A percentile compares a stretch with the other conserved stretches of the same genome.
Evolutionary conservation across 35 echinoderm and acorn worm genomes (phyloP).

Genomic region (Apostichopus japonicus): DNA sequence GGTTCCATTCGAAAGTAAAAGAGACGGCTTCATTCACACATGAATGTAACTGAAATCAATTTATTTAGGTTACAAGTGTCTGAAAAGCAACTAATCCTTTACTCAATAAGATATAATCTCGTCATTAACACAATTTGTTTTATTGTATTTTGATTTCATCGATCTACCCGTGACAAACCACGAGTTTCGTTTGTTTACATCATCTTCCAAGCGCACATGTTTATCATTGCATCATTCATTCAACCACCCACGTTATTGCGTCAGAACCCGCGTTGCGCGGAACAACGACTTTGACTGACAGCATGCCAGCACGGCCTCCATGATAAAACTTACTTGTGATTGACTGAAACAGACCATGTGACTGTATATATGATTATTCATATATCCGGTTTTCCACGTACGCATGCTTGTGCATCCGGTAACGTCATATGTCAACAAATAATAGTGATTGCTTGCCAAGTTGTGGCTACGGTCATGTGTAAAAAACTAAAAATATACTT

Average conservation of each 20-base stretch:
- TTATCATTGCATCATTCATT: slow-evolving; percentile 39
- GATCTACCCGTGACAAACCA: too few relatives aligned
- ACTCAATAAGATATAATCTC: too few relatives aligned
- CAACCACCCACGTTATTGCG: slow-evolving; percentile 22
- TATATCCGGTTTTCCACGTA: background rate
- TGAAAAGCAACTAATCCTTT: too few relatives aligned
- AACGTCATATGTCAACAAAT: background rate
- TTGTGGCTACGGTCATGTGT: too few relatives aligned
- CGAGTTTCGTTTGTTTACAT: slow-evolving; percentile 16
- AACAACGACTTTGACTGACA: slow-evolving; percentile 12
- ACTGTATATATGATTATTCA: background rate
- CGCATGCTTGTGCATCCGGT: background rate
- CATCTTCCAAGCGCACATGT: slow-evolving; percentile 5
- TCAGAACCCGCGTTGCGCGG: background rate
- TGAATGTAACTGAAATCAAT: too few relatives aligned
- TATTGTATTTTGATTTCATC: too few relatives aligned
- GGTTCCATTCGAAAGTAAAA: too few relatives aligned
- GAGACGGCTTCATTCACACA: too few relatives aligned
- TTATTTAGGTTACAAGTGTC: too few relatives aligned
- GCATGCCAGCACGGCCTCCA: background rate
- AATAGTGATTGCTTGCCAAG: background rate
- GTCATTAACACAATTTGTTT: too few relatives aligned
- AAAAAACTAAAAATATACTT: too few relatives aligned
- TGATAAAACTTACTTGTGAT: background rate
- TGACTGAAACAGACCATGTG: slow-evolving; percentile 14